phyloP scores from a whole-genome alignment of 2,888 invertebrate species.

The Cantharis rustica region DNA sequence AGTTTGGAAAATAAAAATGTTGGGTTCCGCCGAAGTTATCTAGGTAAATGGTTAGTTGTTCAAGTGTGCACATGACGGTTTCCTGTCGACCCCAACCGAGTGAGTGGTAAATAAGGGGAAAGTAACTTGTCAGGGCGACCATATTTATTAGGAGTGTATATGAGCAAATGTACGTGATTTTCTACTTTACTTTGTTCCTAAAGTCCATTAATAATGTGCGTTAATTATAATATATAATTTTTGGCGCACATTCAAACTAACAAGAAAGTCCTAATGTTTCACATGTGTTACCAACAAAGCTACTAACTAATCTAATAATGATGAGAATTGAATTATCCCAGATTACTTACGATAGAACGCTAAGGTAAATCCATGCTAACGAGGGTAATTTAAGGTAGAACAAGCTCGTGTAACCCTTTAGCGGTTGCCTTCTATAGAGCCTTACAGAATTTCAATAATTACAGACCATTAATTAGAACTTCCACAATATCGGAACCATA shows the following conservation, averaged over 20 bases:
- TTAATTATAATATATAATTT: slow-evolving; percentile 19
- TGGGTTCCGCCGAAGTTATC: neutral
- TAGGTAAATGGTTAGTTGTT: slow-evolving; percentile 5
- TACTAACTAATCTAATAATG: slow-evolving; percentile 25
- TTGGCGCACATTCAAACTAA: neutral
- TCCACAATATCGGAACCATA: slow-evolving; percentile 29
- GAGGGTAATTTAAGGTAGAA: slow-evolving; percentile 37
- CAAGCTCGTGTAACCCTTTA: slow-evolving; percentile 30
- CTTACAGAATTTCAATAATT: slow-evolving; percentile 37
- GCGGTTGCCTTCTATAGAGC: slow-evolving; percentile 33
- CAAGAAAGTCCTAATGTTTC: slow-evolving; percentile 9
- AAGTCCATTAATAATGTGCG: slow-evolving; percentile 14
- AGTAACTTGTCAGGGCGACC: slow-evolving; percentile 28
- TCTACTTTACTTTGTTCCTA: slow-evolving; percentile 27
- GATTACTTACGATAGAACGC: slow-evolving; percentile 27
- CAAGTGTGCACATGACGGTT: slow-evolving; percentile 26
- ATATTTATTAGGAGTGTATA: slow-evolving; percentile 25
- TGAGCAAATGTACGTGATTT: slow-evolving; percentile 27
- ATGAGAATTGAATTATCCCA: slow-evolving; percentile 28
- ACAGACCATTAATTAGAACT: slow-evolving; percentile 35
- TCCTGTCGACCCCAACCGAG: slow-evolving; percentile 31
- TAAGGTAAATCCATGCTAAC: slow-evolving; percentile 37
- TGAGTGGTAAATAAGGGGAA: slow-evolving; percentile 32
- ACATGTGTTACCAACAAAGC: slow-evolving; percentile 11
- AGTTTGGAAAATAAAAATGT: neutral